These are phyloP conservation scores for Apomyelois bistriatella DNA, from an alignment of 2,888 invertebrate species.

Conservation along the genomic window DNA sequence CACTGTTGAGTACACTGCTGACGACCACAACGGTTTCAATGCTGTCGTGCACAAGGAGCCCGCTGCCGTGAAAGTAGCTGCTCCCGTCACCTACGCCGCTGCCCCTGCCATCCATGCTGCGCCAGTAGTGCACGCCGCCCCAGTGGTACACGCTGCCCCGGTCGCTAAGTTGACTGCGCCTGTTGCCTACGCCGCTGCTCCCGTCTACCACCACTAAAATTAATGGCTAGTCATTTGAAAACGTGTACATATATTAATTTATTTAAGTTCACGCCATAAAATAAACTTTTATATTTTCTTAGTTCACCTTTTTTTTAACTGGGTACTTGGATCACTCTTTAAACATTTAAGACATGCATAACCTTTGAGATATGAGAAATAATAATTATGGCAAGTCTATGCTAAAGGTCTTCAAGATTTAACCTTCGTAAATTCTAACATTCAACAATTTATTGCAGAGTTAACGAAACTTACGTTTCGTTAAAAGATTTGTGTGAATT, in stretches of 20 bases:
- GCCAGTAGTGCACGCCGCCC: slow-evolving; percentile 22
- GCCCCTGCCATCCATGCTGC: slow-evolving; percentile 25
- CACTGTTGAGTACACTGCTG: slow-evolving; percentile 73
- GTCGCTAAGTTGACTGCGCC: slow-evolving; percentile 13
- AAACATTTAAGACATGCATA: neutral
- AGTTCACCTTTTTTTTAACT: neutral
- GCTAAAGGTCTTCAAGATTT: no score
- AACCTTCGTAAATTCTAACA: no score
- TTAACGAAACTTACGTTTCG: no score
- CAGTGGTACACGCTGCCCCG: slow-evolving; percentile 14
- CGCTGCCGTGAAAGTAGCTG: slow-evolving; percentile 44
- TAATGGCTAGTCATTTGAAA: slow-evolving; percentile 22
- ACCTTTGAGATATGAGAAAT: neutral
- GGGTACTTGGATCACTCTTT: neutral
- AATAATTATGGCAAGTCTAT: neutral
- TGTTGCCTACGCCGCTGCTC: slow-evolving; percentile 77
- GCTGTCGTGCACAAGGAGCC: slow-evolving; percentile 69
- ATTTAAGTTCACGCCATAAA: slow-evolving; percentile 15
- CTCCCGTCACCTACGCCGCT: slow-evolving; percentile 25
- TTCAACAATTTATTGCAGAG: no score
- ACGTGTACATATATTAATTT: slow-evolving; percentile 17
- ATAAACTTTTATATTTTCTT: slow-evolving; percentile 3
- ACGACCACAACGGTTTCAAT: slow-evolving; percentile 70
- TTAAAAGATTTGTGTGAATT: no score
- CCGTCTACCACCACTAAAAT: slow-evolving; percentile 76